phyloP scores from a whole-genome alignment of 2,888 invertebrate genomes.

The Drosophila ezoana region DNA sequence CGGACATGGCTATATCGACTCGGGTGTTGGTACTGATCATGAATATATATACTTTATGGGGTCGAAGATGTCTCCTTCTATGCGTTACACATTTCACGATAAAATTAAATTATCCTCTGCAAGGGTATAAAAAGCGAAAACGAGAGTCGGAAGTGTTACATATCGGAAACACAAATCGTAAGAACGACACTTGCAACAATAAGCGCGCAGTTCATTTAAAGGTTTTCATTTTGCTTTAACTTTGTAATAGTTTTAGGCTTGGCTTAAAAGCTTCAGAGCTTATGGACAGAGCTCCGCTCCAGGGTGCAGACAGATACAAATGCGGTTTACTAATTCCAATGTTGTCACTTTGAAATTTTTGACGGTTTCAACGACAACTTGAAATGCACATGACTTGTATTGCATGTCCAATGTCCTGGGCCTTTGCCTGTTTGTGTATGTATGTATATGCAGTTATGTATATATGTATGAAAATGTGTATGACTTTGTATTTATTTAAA shows the following conservation, averaged over 20 bases:
- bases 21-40: too few species aligned
- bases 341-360: slow-evolving; percentile 5
- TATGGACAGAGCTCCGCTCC: not conserved
- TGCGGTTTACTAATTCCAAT: not conserved
- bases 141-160: slow-evolving; percentile 45
- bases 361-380: slow-evolving; percentile 1
- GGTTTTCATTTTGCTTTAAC: not conserved
- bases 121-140: slow-evolving; percentile 14
- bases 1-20: too few species aligned
- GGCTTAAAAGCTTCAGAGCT: not conserved
- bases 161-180: slow-evolving; percentile 49
- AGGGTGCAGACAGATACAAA: not conserved
- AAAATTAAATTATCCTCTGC: too few species aligned
- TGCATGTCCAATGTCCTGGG: not conserved
- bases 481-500: slow-evolving; percentile 46
- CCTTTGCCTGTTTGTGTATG: not conserved
- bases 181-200: not conserved
- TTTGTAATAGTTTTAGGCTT: not conserved
- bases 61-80: too few species aligned
- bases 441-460: not conserved
- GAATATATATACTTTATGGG: too few species aligned
- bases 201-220: too few species aligned
- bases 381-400: too few species aligned
- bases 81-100: too few species aligned
- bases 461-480: slow-evolving; percentile 3